Base-by-base conservation (phyloP, 2,888 invertebrate genomes). In the Drosophila mettleri region DNA sequence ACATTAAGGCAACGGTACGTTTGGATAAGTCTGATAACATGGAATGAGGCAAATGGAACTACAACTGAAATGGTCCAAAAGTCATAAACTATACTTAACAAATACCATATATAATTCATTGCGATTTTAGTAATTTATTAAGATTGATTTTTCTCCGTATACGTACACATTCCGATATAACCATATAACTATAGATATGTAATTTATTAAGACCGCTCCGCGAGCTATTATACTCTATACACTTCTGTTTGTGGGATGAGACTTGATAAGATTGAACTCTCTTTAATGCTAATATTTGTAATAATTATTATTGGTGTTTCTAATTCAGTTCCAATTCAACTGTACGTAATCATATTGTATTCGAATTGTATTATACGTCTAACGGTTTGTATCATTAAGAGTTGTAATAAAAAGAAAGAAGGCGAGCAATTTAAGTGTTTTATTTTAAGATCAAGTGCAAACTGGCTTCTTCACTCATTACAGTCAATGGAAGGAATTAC, bases 1-100 rank as follows among this genome's bases (percentile, higher is more conserved):
- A n/a, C n/a, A 22, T 9, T 48, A 48, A 74, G 63, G 67, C 14
- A 78, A 46, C 62, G 76, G 70, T 65, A 72, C 49, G 68, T 45
- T 52, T 36, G 77, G 86, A 88, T 77, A 82, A 88, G 89, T 84
- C 85, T 88, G 82, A 82, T 69, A 59, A 58, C 45, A 45, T 41
- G 54, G 36, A 38, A 65, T 52, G 65, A 41, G 49, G 61, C 43
- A 61, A 58, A 60, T 52, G 69, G 62, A 58, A 78, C 69, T 69
- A 84, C 70, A 84, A 86, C 64, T 83, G 84, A 87, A 81, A 78
- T 72, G 83, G 83, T 83, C 83, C 83, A 83, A 83, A 57, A 57
- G 69, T 78, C 69, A 64, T 70, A 66, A 84, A 76, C 84, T 84
- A 69, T 54, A 48, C 63, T 80, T 53, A 75, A 60, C 54, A 63